Evolutionary conservation across 2,797 vertebrate genomes (phyloP).

Genomic region (Enteromius fasciolatus): DNA sequence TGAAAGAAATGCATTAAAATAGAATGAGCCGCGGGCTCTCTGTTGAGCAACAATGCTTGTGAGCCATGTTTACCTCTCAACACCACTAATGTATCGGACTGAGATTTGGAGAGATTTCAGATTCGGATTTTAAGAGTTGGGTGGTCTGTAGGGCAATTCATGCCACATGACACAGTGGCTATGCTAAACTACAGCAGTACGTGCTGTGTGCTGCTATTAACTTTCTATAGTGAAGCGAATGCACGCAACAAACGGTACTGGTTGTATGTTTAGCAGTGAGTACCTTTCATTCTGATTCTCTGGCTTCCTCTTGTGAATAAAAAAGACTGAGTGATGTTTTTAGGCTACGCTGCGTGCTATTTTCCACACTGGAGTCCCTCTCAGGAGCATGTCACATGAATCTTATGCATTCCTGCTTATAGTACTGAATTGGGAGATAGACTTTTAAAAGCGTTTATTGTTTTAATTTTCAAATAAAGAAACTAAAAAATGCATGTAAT

Average conservation of each 20-base stretch:
- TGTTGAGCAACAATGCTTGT: slow-evolving; percentile 42
- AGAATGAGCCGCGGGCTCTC: slow-evolving; percentile 47
- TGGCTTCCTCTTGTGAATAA: slow-evolving; percentile 9
- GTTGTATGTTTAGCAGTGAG: slow-evolving; percentile 6
- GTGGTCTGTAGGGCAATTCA: slow-evolving; percentile 17
- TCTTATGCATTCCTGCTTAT: neutral
- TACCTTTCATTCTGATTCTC: slow-evolving; percentile 1
- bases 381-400: slow-evolving; percentile 2
- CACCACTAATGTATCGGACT: slow-evolving; percentile 31
- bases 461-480: slow-evolving; percentile 8
- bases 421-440: neutral
- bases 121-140: slow-evolving; percentile 2
- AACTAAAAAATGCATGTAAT: neutral
- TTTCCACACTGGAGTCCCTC: slow-evolving; percentile 18
- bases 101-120: slow-evolving; percentile 38
- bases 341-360: slow-evolving; percentile 23
- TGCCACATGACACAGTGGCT: slow-evolving; percentile 4
- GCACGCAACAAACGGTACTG: neutral
- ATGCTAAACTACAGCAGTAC: slow-evolving; percentile 8
- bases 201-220: neutral
- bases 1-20: slow-evolving; percentile 53
- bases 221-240: neutral
- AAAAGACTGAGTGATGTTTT: slow-evolving; percentile 33
- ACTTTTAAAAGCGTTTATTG: slow-evolving; percentile 8
- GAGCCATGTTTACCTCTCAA: slow-evolving; percentile 26